phyloP scores from a whole-genome alignment of 2,797 vertebrate species.

The Heteromormyrus szaboi region DNA sequence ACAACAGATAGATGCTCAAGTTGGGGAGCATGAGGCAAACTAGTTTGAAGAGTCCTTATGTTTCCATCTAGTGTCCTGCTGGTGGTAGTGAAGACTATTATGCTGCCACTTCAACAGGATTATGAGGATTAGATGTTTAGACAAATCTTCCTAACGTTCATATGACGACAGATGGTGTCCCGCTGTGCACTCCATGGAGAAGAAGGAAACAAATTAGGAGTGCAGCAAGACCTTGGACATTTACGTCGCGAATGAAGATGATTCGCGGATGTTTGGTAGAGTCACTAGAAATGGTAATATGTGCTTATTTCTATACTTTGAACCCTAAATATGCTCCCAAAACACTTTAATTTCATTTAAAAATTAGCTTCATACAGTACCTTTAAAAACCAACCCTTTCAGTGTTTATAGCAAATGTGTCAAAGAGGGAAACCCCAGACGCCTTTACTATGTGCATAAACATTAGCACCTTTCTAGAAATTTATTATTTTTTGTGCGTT shows the following conservation, averaged over 20 bases:
- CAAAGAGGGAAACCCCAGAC: too few relatives aligned
- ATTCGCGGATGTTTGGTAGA: too few relatives aligned
- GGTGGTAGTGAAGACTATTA: conserved; percentile 2
- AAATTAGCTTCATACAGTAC: too few relatives aligned
- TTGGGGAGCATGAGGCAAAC: neutral
- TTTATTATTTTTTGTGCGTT: too few relatives aligned
- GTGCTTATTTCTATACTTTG: too few relatives aligned
- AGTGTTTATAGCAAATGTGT: too few relatives aligned
- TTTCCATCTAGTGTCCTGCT: conserved; percentile 32
- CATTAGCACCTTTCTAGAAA: too few relatives aligned
- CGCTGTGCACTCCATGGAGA: conserved; percentile 20
- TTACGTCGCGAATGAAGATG: neutral
- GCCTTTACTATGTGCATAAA: too few relatives aligned
- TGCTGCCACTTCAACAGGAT: conserved; percentile 38
- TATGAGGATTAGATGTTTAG: conserved; percentile 55
- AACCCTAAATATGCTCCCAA: too few relatives aligned
- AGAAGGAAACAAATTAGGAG: neutral
- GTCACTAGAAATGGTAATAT: too few relatives aligned
- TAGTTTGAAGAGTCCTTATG: neutral
- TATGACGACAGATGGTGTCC: conserved; percentile 54
- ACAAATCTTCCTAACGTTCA: conserved; percentile 42
- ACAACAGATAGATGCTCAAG: neutral
- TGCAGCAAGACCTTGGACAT: neutral
- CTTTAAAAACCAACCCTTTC: too few relatives aligned
- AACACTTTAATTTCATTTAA: too few relatives aligned